These are phyloP conservation scores for Craseonycteris thonglongyai DNA, from an alignment of 2,113 vertebrate species.

Conservation along the genomic window DNA sequence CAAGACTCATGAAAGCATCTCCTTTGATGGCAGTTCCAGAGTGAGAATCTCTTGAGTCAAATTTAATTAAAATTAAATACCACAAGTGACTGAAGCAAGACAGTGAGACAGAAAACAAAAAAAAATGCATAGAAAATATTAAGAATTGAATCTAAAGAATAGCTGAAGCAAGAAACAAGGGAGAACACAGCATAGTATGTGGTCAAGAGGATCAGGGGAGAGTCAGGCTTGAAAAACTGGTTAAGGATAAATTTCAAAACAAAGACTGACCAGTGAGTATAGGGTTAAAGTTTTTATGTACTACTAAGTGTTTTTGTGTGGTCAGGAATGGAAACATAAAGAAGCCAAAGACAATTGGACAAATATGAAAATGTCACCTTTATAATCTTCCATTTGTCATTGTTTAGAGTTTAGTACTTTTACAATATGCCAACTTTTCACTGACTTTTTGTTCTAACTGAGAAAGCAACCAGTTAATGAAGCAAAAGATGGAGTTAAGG, in stretches of 20 bases:
- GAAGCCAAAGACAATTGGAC: not conserved
- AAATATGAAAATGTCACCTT: not conserved
- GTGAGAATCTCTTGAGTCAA: not conserved
- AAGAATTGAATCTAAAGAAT: not conserved
- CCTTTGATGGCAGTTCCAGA: not conserved
- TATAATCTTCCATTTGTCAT: not conserved
- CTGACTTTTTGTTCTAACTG: not conserved
- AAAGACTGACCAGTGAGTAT: not conserved
- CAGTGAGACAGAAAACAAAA: not conserved
- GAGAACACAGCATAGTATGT: not conserved
- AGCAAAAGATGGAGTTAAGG: not conserved
- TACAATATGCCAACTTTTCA: not conserved
- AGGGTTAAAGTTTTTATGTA: not conserved
- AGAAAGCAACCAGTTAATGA: not conserved
- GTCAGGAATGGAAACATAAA: not conserved
- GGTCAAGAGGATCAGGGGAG: not conserved
- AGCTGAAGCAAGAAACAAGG: not conserved
- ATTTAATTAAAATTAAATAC: not conserved
- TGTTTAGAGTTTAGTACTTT: not conserved
- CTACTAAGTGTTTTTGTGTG: not conserved
- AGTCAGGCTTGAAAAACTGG: not conserved
- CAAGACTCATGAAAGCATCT: not conserved
- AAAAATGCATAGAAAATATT: not conserved
- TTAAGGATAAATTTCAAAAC: not conserved
- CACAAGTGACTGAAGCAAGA: not conserved